Evolutionary conservation across 2,113 vertebrate genomes (phyloP).

Genomic region (Tupaia chinensis): DNA sequence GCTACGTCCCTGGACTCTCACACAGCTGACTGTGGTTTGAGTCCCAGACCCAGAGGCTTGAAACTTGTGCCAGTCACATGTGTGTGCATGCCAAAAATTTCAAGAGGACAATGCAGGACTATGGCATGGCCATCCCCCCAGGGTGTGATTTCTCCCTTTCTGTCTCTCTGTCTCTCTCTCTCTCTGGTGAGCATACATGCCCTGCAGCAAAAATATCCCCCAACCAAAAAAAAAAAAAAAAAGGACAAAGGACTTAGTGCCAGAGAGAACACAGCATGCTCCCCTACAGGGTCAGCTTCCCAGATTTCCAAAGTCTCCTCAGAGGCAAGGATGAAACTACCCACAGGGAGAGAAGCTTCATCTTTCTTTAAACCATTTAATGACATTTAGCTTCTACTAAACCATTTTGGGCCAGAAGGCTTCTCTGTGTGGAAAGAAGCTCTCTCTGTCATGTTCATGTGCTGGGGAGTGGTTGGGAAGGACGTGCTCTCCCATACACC

Average conservation of each 20-base stretch:
- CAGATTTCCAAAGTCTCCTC: background rate
- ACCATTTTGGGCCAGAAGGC: background rate
- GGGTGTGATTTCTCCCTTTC: too few species aligned
- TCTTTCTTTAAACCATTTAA: background rate
- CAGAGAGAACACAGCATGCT: background rate
- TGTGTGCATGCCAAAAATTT: too few species aligned
- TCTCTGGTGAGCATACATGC: too few species aligned
- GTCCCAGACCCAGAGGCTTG: too few species aligned
- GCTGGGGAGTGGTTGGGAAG: background rate
- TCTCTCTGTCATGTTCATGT: background rate
- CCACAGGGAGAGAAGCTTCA: background rate
- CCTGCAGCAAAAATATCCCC: too few species aligned
- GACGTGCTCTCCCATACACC: background rate
- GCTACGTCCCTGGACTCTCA: too few species aligned
- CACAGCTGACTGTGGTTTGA: too few species aligned
- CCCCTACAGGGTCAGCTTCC: background rate
- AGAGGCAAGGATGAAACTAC: background rate
- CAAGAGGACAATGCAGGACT: too few species aligned
- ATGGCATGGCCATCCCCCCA: too few species aligned
- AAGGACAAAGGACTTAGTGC: background rate
- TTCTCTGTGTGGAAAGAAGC: background rate
- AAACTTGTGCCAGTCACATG: too few species aligned
- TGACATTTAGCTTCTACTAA: background rate
- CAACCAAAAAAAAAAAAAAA: too few species aligned
- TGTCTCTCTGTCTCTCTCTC: too few species aligned